These are phyloP conservation scores for Oreotragus oreotragus DNA, from an alignment of 2,113 vertebrate genomes.

Conservation along the genomic window DNA sequence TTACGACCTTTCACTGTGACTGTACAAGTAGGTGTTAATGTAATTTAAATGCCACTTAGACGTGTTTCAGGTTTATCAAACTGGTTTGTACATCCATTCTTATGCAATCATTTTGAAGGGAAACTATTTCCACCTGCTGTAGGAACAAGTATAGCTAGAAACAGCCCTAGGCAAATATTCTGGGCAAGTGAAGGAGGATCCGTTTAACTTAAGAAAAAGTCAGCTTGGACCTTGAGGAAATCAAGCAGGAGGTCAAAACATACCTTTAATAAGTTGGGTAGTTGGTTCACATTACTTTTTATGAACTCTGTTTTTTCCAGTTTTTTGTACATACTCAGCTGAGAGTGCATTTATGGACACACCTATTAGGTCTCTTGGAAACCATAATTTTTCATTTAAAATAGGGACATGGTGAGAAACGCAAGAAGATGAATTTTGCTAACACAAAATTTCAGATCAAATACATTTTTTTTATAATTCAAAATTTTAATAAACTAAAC, in stretches of 20 bases:
- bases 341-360: background rate
- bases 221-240: background rate
- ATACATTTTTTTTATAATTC: background rate
- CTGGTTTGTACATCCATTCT: slow-evolving; percentile 41
- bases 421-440: background rate
- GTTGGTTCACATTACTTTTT: background rate
- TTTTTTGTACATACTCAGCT: background rate
- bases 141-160: background rate
- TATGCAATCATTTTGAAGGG: slow-evolving; percentile 45
- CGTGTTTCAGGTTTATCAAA: slow-evolving; percentile 56
- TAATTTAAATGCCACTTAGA: slow-evolving; percentile 76
- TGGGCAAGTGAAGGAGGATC: background rate
- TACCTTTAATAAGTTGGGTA: background rate
- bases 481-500: background rate
- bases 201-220: background rate
- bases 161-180: background rate
- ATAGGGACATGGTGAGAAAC: background rate
- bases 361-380: background rate
- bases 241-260: background rate
- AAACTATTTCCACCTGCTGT: slow-evolving; percentile 44
- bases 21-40: slow-evolving; percentile 71
- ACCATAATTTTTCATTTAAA: background rate
- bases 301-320: background rate
- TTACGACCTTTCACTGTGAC: slow-evolving; percentile 66
- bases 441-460: background rate